These are phyloP conservation scores for Halcyon malimbica DNA, from an alignment of 2,113 vertebrate genomes.

Conservation along the genomic window DNA sequence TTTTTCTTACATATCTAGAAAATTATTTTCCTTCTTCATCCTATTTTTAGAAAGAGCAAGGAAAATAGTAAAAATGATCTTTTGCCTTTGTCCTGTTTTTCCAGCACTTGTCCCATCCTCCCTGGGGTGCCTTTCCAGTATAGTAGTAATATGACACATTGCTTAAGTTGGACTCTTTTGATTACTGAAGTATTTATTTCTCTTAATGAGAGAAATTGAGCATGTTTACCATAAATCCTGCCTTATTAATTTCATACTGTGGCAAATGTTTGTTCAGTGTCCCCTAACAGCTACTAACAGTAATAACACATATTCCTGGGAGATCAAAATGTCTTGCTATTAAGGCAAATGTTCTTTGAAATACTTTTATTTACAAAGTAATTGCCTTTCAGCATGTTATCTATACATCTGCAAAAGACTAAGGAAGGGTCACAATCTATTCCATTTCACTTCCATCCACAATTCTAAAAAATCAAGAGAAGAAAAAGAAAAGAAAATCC, in stretches of 20 bases:
- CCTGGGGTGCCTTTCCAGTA: neutral
- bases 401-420: neutral
- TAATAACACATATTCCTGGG: neutral
- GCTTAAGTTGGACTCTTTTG: neutral
- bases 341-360: neutral
- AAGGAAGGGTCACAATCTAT: neutral
- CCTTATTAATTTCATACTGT: neutral
- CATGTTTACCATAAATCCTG: neutral
- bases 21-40: neutral
- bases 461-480: neutral
- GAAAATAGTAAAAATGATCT: neutral
- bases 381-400: neutral
- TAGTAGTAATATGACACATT: neutral
- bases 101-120: neutral
- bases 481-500: neutral
- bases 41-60: neutral
- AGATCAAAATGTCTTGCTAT: neutral
- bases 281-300: neutral
- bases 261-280: neutral
- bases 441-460: neutral
- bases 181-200: neutral
- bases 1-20: neutral
- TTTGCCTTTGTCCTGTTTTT: neutral
- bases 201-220: neutral
- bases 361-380: neutral